These are phyloP conservation scores for Leucophenga varia DNA, from an alignment of 1,140 invertebrate species.

Conservation along the genomic window DNA sequence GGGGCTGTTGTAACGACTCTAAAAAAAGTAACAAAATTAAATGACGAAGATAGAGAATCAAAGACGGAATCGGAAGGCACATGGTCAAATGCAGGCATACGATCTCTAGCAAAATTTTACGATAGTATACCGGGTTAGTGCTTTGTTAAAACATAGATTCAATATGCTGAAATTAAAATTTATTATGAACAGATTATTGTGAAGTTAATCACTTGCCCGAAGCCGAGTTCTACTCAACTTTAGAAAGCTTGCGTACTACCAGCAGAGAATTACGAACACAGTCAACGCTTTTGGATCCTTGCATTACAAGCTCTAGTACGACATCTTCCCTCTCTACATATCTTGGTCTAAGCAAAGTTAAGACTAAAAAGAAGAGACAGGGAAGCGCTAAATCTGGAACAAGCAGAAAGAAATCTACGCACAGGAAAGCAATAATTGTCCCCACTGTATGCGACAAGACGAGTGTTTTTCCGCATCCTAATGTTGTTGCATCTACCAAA, in stretches of 20 bases:
- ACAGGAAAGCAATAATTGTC: neutral
- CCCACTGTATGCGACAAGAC: conserved; percentile 5
- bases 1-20: too few species aligned
- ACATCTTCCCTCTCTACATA: conserved; percentile 13
- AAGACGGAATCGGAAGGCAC: neutral
- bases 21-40: neutral
- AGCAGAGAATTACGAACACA: conserved; percentile 37
- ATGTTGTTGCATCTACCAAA: conserved; percentile 5
- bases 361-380: conserved; percentile 25
- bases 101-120: conserved; percentile 48
- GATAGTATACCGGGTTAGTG: conserved; percentile 50
- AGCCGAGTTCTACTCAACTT: conserved; percentile 44
- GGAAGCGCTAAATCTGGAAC: conserved; percentile 26
- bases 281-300: conserved; percentile 14
- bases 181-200: conserved; percentile 34
- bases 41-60: neutral
- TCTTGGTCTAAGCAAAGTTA: conserved; percentile 4
- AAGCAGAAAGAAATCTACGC: conserved; percentile 9
- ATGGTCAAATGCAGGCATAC: conserved; percentile 39
- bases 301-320: conserved; percentile 20
- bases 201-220: conserved; percentile 51
- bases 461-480: neutral
- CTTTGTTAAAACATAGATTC: neutral
- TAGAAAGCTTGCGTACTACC: conserved; percentile 42
- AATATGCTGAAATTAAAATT: neutral